Conservation (phyloP, 2,113 vertebrate species). For the Microtus oregoni region DNA sequence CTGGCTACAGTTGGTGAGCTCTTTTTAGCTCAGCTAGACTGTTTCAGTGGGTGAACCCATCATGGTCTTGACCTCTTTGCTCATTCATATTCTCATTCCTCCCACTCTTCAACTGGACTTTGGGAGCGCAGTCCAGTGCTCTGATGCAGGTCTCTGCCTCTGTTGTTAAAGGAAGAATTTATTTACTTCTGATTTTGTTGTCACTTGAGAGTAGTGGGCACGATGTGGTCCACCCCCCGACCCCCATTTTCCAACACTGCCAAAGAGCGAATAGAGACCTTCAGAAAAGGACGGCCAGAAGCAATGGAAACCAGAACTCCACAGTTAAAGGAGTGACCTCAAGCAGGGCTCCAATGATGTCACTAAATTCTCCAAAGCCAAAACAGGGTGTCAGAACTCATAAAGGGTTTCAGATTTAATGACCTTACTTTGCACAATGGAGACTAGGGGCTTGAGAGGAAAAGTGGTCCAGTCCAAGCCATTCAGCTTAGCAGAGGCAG, state of each 20-base stretch:
- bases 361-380: neutral
- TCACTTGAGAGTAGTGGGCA: neutral
- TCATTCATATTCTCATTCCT: too few relatives aligned
- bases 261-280: neutral
- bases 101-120: too few relatives aligned
- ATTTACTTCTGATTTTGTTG: neutral
- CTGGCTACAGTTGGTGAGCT: too few relatives aligned
- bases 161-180: neutral
- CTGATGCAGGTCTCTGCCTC: too few relatives aligned
- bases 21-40: too few relatives aligned
- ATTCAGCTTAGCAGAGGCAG: neutral
- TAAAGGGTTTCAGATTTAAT: neutral
- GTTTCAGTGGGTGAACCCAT: too few relatives aligned
- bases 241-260: neutral
- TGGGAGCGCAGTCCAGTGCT: too few relatives aligned
- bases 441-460: neutral
- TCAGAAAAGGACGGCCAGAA: slow-evolving; percentile 1
- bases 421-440: neutral
- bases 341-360: neutral
- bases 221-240: neutral
- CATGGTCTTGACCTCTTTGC: too few relatives aligned
- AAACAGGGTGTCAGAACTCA: neutral
- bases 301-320: neutral
- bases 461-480: neutral
- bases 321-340: neutral